Conservation (phyloP, 2,797 vertebrate species). For the Pangasius sanitwongsei region DNA sequence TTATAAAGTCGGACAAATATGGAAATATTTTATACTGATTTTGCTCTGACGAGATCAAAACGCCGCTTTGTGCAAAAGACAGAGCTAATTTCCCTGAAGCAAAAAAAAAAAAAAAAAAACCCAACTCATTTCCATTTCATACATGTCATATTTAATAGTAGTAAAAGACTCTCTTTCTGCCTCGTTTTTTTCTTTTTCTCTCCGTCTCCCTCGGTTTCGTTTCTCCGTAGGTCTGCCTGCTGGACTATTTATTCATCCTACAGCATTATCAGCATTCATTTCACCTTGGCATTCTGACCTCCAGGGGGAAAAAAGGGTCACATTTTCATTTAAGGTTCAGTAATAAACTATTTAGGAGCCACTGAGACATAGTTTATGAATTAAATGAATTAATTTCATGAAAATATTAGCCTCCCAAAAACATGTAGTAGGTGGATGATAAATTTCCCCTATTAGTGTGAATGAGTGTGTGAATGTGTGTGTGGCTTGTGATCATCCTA, state of each 20-base stretch:
- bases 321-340: background rate
- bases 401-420: background rate
- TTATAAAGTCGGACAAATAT: slow-evolving; percentile 30
- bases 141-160: slow-evolving; percentile 50
- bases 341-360: background rate
- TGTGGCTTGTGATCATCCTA: background rate
- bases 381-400: background rate
- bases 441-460: background rate
- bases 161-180: background rate
- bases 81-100: slow-evolving; percentile 30
- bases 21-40: slow-evolving; percentile 42
- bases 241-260: background rate
- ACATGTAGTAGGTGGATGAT: background rate
- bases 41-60: slow-evolving; percentile 29
- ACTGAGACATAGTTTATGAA: background rate
- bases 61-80: background rate
- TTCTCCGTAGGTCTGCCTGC: background rate
- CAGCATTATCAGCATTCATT: background rate
- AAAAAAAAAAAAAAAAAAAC: slow-evolving; percentile 38
- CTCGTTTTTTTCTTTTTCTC: slow-evolving; percentile 4
- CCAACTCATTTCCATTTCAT: slow-evolving; percentile 43
- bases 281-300: background rate
- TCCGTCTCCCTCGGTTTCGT: background rate
- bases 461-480: background rate
- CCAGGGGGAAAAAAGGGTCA: background rate